Evolutionary conservation across 2,888 invertebrate species (phyloP), one percentile per base, ranked within the genome.

Genomic region (Hydraecia micacea): DNA sequence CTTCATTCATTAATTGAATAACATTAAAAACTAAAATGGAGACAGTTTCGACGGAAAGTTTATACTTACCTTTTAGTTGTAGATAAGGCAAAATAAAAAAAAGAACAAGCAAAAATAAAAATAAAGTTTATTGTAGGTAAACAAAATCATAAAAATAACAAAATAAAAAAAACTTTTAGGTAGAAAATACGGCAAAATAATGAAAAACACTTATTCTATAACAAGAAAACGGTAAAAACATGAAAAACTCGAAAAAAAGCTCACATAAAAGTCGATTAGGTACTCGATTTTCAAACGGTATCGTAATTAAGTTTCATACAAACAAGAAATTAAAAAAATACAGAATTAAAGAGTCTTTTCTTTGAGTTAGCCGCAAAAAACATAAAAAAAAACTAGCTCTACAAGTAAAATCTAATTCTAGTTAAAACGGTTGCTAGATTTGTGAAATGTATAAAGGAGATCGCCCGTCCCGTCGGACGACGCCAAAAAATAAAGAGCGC

Each of bases 51-150:
- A 58, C 15, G 0, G 0, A 75, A 28, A n/a, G 1, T 49, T 3
- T 9, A 15, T 67, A 86, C 86, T 86, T 63, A 86, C 83, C 79
- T 46, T 73, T 46, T 11, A 15, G 39, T n/a, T 28, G 7, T 13
- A 46, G 49, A 49, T 11, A 5, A 67, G 73, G 42, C 71, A 76
- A 86, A 83, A 76, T 73, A 77, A 79, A 78, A 85, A 80, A 49
- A 69, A 52, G 58, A 36, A 83, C 79, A 83, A 83, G 86, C 84
- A 79, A 79, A 86, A 79, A 73, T 28, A 75, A 80, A 84, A 85
- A 62, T n/a, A 62, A 58, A 25, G 49, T 86, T 85, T 85, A 86
- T 84, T 85, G 28, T 60, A 13, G n/a, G 25, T 78, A 60, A 86
- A 75, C 52, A 79, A 86, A 72, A 73, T 58, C 25, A 66, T 60